A percentile compares a stretch with the other conserved stretches of the same genome.
These are phyloP conservation scores for Zaprionus ghesquierei DNA, from an alignment of 1,140 invertebrate species.

Conservation along the genomic window DNA sequence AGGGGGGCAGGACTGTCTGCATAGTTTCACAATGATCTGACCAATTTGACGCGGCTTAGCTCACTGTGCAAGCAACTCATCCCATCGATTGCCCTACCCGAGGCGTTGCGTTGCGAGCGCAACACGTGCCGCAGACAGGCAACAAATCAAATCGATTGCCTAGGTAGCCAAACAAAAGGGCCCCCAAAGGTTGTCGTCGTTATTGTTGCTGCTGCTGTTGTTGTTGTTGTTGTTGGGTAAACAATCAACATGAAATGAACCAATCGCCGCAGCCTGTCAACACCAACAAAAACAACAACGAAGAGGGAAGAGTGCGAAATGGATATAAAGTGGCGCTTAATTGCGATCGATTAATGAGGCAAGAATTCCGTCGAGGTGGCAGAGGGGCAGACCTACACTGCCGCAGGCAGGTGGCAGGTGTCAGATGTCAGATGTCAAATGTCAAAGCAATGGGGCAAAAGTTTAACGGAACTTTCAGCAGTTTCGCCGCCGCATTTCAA, in stretches of 20 bases:
- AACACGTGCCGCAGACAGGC: constrained; percentile 42
- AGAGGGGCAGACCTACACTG: background rate
- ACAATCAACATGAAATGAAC: constrained; percentile 16
- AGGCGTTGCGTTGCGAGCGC: constrained; percentile 1
- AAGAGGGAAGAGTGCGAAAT: constrained; percentile 53
- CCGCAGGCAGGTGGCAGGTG: constrained; percentile 46
- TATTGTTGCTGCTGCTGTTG: background rate
- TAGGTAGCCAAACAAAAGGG: constrained; percentile 13
- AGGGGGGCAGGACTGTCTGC: background rate
- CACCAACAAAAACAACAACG: constrained; percentile 8
- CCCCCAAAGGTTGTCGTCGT: background rate
- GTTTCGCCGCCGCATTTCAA: constrained; percentile 32
- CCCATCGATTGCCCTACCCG: background rate
- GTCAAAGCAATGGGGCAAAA: constrained; percentile 65
- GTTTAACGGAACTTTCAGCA: constrained; percentile 66
- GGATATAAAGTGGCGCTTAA: constrained; percentile 74
- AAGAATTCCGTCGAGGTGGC: constrained; percentile 53
- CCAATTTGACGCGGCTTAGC: constrained; percentile 24
- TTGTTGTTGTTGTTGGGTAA: background rate
- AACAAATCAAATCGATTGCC: constrained; percentile 35
- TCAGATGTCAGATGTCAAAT: constrained; percentile 71
- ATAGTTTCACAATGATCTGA: constrained; percentile 20
- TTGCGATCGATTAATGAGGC: constrained; percentile 75
- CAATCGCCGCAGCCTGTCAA: constrained; percentile 22
- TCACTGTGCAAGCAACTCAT: background rate